Evolutionary conservation across 35 echinoderm and acorn worm species (phyloP).

Genomic region (Strongylocentrotus purpuratus): DNA sequence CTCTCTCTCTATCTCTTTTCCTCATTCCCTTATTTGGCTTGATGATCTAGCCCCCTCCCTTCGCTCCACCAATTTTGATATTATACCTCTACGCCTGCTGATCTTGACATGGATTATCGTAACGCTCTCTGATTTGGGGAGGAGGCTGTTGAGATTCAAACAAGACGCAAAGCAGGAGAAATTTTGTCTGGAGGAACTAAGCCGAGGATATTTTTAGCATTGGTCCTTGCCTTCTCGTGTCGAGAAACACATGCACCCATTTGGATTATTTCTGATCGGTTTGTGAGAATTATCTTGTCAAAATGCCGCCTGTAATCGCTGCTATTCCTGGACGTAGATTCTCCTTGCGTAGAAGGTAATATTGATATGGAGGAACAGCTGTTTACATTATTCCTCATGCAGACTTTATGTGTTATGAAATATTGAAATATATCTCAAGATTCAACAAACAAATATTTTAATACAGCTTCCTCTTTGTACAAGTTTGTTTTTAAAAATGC

Average conservation of each 20-base stretch:
- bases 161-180: background rate
- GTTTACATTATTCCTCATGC: background rate
- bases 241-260: background rate
- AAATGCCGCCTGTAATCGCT: constrained; percentile 47
- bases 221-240: background rate
- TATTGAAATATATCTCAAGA: background rate
- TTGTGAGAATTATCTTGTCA: constrained; percentile 13
- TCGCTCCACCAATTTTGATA: background rate
- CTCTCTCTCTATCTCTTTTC: background rate
- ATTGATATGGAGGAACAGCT: background rate
- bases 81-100: background rate
- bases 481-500: too few relatives aligned
- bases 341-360: constrained; percentile 28
- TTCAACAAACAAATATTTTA: too few relatives aligned
- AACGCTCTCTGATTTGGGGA: background rate
- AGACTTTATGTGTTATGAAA: background rate
- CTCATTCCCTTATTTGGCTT: background rate
- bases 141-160: background rate
- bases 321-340: constrained; percentile 46
- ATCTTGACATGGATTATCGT: background rate
- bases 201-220: background rate
- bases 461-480: too few relatives aligned
- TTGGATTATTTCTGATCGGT: background rate
- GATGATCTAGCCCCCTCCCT: background rate
- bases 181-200: background rate